A percentile compares a stretch with the other conserved stretches of the same genome.
Conservation (phyloP, 2,888 invertebrate genomes). For the Chesias legatella region DNA sequence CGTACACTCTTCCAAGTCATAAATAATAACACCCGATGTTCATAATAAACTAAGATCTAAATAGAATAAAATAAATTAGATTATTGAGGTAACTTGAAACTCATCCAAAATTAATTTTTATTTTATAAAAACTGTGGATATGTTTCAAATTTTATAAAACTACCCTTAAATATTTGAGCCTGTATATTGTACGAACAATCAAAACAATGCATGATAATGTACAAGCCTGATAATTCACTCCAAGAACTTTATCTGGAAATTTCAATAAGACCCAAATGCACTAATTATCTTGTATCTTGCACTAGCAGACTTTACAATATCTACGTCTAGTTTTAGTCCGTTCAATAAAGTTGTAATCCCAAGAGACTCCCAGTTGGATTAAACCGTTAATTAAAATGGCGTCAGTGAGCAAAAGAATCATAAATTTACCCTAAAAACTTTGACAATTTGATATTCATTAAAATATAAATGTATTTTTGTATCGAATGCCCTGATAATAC, state of each 20-base stretch:
- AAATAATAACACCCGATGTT: slow-evolving; percentile 17
- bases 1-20: slow-evolving; percentile 15
- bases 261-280: no score
- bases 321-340: slow-evolving; percentile 5
- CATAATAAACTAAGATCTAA: neutral
- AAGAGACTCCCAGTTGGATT: no score
- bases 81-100: slow-evolving; percentile 16
- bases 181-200: neutral
- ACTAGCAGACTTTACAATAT: no score
- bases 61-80: slow-evolving; percentile 12
- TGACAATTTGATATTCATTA: neutral
- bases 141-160: slow-evolving; percentile 18
- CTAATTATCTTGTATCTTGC: no score
- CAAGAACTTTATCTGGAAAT: no score
- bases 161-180: slow-evolving; percentile 2
- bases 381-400: no score
- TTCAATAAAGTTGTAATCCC: no score
- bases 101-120: slow-evolving; percentile 19
- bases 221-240: no score
- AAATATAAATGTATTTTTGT: neutral
- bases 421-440: neutral
- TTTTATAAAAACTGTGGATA: slow-evolving; percentile 21
- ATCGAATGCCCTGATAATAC: neutral
- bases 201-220: no score
- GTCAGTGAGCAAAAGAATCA: slow-evolving; percentile 35